Evolutionary conservation across 1,140 invertebrate species (phyloP), one percentile per base, ranked within the genome.

Genomic region (Drosophila micromelanica): DNA sequence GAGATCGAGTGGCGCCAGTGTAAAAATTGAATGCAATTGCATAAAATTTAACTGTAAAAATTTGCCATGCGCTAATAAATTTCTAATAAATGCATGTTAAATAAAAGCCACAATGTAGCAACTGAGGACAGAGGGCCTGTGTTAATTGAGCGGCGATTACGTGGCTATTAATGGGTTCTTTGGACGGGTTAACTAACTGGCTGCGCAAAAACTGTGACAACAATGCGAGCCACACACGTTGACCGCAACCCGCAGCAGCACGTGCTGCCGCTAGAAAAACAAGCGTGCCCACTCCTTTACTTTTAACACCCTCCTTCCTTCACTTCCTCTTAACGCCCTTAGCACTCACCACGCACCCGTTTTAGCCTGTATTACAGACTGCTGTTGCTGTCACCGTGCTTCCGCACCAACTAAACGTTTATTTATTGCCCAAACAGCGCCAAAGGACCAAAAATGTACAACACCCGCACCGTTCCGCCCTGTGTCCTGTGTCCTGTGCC

Each of bases 31-130:
- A 78, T 86, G 82, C 81, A 81, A 62, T 67, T 60, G 65, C 81
- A 80, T 55, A 70, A 84, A 76, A 73, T 76, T 32, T 65, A 15
- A 68, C 30, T 78, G 72, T 71, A 74, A 84, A 89, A 74, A 74
- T 79, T 52, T 61, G 51, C 51, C 54, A 49, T 65, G 57, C 37
- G 51, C 76, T 80, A 87, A 89, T 87, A 87, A 87, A 87, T 87
- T 87, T 89, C 84, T 89, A 89, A 89, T 87, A 87, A 87, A 79
- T 73, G 72, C 79, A 74, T 87, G 84, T 89, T 89, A 79, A 80
- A 84, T 79, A 74, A 82, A 89, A 70, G 59, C 79, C 76, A 89
- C 79, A 87, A 82, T 79, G 84, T 89, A 42, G 15, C 2, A 5
- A 55, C 11, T 35, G 40, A 6, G 13, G 13, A 27, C n/a, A 0